Base-by-base conservation (phyloP, 1,140 invertebrate genomes). In the Drosophila kepulauana region DNA sequence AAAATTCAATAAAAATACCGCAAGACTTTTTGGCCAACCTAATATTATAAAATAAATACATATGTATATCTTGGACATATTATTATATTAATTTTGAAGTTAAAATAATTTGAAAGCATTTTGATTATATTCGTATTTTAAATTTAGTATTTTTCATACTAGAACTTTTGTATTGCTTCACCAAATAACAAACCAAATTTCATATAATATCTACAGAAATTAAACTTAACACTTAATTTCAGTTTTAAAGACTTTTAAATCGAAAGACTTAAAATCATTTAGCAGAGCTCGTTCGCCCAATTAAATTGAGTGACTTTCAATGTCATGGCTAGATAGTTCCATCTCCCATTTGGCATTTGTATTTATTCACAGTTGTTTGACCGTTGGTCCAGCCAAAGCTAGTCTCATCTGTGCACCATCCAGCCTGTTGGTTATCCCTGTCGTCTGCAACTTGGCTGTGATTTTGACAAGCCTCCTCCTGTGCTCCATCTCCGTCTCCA, bases 381-480 rank as follows among this genome's bases (percentile, higher is more conserved):
- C 75, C 66, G 51, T 30, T 35, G 51, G 48, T 38, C n/a, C 54
- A 25, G 15, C 57, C 48, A 51, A 49, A 45, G 68, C 62, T 28
- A 59, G 72, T 66, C 33, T 52, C 78, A 78, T 64, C 54, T 79
- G 43, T 20, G 62, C 46, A 1, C 20, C 3, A 25, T 38, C 63
- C 72, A 78, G 57, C 38, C 73, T 65, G 68, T 48, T 61, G 72
- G 65, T 81, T 80, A 73, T 79, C 74, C 81, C 67, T 78, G 81
- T 84, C 81, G 81, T 84, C 81, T 84, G 81, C 77, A 68, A 85
- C 46, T 85, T 85, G 81, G 78, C 69, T 78, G 78, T 78, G 81
- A 85, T 85, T 85, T 84, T 85, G 81, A 85, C 81, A 85, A 81
- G 81, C 68, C 61, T 63, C 59, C 20, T 5, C 74, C 67, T 33